A percentile compares a stretch with the other conserved stretches of the same genome.
phyloP scores from a whole-genome alignment of 1,140 invertebrate species.

The Sarcophaga peregrina region DNA sequence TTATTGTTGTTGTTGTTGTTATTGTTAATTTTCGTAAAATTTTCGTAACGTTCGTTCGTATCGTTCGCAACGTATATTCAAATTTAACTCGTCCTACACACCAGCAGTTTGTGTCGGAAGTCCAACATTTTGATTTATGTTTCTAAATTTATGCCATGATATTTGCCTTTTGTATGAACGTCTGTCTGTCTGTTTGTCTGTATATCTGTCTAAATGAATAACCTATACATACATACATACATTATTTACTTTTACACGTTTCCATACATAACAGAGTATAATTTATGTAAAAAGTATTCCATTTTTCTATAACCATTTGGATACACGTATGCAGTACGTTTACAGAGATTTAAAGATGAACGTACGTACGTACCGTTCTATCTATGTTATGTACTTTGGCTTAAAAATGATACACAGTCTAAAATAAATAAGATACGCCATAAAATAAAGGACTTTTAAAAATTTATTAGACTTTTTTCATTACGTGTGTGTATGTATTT shows the following conservation, averaged over 20 bases:
- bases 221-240: not conserved
- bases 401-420: too few relatives aligned
- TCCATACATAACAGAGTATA: not conserved
- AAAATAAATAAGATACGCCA: too few relatives aligned
- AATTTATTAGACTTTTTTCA: too few relatives aligned
- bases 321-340: too few relatives aligned
- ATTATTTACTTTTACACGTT: slow-evolving; percentile 11
- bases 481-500: too few relatives aligned
- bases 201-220: too few relatives aligned
- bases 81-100: slow-evolving; percentile 3
- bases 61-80: slow-evolving; percentile 21
- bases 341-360: too few relatives aligned
- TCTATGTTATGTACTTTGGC: too few relatives aligned
- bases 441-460: too few relatives aligned
- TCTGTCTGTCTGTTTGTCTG: not conserved
- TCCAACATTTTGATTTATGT: slow-evolving; percentile 43
- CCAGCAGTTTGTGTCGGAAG: slow-evolving; percentile 36
- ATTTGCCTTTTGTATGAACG: not conserved
- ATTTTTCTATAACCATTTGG: too few relatives aligned
- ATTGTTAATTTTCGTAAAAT: slow-evolving; percentile 15
- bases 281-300: too few relatives aligned
- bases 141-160: slow-evolving; percentile 45
- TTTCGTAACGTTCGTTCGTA: not conserved
- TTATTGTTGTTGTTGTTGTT: not conserved
- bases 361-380: too few relatives aligned